Conservation (phyloP, 1,140 invertebrate species). For the Physella acuta region DNA sequence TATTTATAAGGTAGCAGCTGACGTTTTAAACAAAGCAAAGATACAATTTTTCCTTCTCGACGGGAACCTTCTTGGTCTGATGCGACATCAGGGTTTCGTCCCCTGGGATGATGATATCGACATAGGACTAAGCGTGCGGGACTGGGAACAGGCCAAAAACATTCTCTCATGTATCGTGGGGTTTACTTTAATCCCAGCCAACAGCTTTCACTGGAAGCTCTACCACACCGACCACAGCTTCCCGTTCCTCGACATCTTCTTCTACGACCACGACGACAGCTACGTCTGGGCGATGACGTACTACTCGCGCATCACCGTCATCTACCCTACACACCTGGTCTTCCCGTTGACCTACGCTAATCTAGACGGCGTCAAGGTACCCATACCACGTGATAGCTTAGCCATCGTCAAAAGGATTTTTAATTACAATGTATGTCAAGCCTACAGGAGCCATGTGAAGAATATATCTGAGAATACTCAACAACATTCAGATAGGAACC, state of each 20-base stretch:
- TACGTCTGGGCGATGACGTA: constrained; percentile 10
- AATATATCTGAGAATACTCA: no score
- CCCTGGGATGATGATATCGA: constrained; percentile 26
- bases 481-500: no score
- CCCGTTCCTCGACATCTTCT: constrained; percentile 13
- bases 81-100: constrained; percentile 15
- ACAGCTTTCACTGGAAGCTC: constrained; percentile 9
- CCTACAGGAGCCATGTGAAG: background rate
- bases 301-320: background rate
- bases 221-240: background rate
- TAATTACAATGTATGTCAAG: background rate
- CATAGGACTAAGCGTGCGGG: background rate
- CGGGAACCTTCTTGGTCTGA: constrained; percentile 8
- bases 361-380: constrained; percentile 2
- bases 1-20: background rate
- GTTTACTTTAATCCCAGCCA: background rate
- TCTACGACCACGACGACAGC: background rate
- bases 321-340: background rate
- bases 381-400: background rate
- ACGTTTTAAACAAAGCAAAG: background rate
- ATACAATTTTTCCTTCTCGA: background rate
- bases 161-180: constrained; percentile 11
- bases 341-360: background rate
- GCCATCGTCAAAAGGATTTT: background rate
- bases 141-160: constrained; percentile 2